Conservation (phyloP, 2,113 vertebrate species). For the Coryphaenoides rupestris region DNA sequence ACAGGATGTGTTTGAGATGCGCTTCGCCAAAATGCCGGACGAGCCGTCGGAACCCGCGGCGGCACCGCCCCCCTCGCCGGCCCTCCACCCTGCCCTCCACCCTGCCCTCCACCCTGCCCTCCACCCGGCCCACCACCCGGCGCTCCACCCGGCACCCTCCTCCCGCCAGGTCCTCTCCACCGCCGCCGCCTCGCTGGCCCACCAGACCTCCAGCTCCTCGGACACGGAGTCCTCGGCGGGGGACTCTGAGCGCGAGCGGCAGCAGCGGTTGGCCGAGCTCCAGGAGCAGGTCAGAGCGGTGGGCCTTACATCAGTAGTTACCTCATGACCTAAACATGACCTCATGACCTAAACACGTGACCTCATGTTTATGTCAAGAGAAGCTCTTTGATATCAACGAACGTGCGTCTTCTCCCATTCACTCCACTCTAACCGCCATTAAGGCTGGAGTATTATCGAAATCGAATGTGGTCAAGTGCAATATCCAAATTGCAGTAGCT, state of each 20-base stretch:
- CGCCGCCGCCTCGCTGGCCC: conserved; percentile 76
- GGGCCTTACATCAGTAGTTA: too few relatives aligned
- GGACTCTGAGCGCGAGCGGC: conserved; percentile 85
- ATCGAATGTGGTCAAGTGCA: too few relatives aligned
- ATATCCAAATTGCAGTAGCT: too few relatives aligned
- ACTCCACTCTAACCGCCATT: too few relatives aligned
- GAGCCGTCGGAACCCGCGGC: conserved; percentile 79
- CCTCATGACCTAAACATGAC: too few relatives aligned
- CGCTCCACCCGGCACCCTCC: conserved; percentile 49
- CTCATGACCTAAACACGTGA: too few relatives aligned
- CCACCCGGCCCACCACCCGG: too few relatives aligned
- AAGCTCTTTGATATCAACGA: too few relatives aligned
- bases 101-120: conserved; percentile 67
- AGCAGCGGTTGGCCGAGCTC: conserved; percentile 87
- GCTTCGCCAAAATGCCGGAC: conserved; percentile 93
- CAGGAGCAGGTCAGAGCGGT: conserved; percentile 85
- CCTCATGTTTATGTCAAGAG: too few relatives aligned
- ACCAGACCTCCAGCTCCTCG: conserved; percentile 84
- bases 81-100: conserved; percentile 59
- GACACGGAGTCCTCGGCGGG: conserved; percentile 87
- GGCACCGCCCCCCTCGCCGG: conserved; percentile 79
- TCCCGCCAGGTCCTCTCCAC: conserved; percentile 74
- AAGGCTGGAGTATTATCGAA: too few relatives aligned
- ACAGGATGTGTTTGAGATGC: conserved; percentile 95
- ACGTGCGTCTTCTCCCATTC: too few relatives aligned